These are phyloP conservation scores for Bombus huntii DNA, from an alignment of 1,140 invertebrate genomes.

Conservation along the genomic window DNA sequence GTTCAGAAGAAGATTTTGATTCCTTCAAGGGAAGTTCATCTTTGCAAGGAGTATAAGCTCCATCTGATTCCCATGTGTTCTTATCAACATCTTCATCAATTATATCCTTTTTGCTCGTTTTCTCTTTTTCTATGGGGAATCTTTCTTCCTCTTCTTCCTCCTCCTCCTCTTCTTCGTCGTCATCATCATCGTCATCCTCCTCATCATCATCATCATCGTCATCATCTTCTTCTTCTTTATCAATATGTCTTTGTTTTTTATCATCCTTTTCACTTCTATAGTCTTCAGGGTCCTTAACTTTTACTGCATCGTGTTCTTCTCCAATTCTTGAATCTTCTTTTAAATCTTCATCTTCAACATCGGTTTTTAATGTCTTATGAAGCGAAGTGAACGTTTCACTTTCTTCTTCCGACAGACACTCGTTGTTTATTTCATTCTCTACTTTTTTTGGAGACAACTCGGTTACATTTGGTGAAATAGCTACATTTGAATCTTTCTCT, in stretches of 20 bases:
- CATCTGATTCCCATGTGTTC: conserved; percentile 77
- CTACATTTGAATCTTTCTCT: conserved; percentile 14
- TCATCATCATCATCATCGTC: conserved; percentile 13
- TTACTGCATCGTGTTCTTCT: neutral
- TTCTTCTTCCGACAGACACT: neutral
- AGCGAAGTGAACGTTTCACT: neutral
- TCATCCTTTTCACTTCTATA: neutral
- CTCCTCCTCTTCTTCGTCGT: conserved; percentile 30
- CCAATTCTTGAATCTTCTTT: neutral
- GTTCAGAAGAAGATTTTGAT: conserved; percentile 40
- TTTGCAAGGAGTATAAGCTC: conserved; percentile 80
- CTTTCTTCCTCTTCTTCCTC: conserved; percentile 56
- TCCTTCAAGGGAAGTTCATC: conserved; percentile 77
- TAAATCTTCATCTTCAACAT: neutral
- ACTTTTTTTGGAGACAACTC: conserved; percentile 46
- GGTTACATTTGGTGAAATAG: neutral
- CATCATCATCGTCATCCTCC: neutral
- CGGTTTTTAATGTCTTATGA: neutral
- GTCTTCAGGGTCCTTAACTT: conserved; percentile 10
- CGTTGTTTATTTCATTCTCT: conserved; percentile 45
- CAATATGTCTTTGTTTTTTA: neutral
- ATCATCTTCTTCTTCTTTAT: conserved; percentile 25
- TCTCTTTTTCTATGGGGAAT: conserved; percentile 67
- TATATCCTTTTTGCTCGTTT: conserved; percentile 29
- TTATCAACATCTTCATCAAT: conserved; percentile 5